phyloP scores from a whole-genome alignment of 2,113 vertebrate genomes.

The Elaphurus davidianus region DNA sequence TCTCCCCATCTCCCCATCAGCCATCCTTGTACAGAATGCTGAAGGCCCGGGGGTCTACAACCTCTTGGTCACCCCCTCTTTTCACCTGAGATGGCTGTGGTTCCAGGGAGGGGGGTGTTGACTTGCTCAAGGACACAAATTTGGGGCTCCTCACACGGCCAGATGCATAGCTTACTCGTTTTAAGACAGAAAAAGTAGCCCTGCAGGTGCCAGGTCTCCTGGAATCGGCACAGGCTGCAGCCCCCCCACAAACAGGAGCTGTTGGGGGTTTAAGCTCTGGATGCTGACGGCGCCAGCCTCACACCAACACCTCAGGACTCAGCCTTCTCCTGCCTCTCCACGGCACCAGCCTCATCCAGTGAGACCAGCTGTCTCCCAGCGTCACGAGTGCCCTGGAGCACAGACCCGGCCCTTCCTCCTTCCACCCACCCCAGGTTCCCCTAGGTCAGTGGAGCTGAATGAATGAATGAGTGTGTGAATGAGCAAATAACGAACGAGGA shows the following conservation, averaged over 20 bases:
- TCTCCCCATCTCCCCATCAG: background rate
- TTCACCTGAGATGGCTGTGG: background rate
- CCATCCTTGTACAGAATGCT: background rate
- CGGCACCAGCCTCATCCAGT: accelerated
- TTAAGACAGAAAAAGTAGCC: background rate
- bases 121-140: background rate
- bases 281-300: background rate
- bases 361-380: background rate
- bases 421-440: background rate
- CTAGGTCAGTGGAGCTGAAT: background rate
- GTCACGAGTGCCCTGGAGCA: background rate
- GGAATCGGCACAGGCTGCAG: background rate
- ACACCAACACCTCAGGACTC: background rate
- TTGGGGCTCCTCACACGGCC: background rate
- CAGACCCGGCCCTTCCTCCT: background rate
- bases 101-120: background rate
- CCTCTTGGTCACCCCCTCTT: no score
- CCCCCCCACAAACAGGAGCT: background rate
- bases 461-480: background rate
- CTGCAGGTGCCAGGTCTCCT: background rate
- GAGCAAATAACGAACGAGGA: accelerated
- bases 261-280: background rate
- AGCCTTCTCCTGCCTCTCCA: background rate
- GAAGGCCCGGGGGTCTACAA: background rate
- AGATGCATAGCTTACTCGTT: background rate